These are phyloP conservation scores for Caenorhabditis japonica DNA, from an alignment of 2,888 invertebrate genomes.

Conservation along the genomic window DNA sequence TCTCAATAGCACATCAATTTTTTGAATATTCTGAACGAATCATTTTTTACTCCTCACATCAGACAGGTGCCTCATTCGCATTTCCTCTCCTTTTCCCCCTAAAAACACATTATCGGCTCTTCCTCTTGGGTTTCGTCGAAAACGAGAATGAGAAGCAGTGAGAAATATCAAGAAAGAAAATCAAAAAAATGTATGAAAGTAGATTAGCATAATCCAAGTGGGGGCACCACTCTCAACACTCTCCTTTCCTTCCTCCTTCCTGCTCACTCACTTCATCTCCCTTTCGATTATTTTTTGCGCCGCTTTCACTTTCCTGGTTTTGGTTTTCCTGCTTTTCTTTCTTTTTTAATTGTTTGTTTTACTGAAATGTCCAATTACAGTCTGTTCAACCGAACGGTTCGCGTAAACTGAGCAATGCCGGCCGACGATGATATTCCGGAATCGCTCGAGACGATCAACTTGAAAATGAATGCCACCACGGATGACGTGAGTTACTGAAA, in stretches of 20 bases:
- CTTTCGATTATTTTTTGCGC: too few species aligned
- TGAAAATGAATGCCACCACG: constrained; percentile 75
- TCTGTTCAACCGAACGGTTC: neutral
- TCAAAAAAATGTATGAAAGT: too few species aligned
- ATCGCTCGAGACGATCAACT: constrained; percentile 75
- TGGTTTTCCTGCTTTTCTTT: constrained; percentile 5
- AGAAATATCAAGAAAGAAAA: too few species aligned
- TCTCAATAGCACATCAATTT: too few species aligned
- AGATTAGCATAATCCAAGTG: constrained; percentile 43
- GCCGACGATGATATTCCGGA: constrained; percentile 73
- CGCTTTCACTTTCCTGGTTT: neutral
- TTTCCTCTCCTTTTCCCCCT: constrained; percentile 31
- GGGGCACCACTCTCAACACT: constrained; percentile 30
- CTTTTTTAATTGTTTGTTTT: constrained; percentile 8
- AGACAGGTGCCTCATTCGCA: constrained; percentile 43
- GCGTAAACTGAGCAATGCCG: constrained; percentile 21
- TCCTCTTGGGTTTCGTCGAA: too few species aligned
- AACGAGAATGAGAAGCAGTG: constrained; percentile 37
- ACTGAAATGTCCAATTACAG: constrained; percentile 7
- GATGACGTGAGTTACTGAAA: constrained; percentile 71
- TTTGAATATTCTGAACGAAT: too few species aligned
- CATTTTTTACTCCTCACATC: too few species aligned
- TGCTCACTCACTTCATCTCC: constrained; percentile 12
- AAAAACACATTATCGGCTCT: constrained; percentile 39
- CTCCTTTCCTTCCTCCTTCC: constrained; percentile 13